A percentile compares a stretch with the other conserved stretches of the same genome.
phyloP scores from a whole-genome alignment of 1,140 invertebrate species.

The Delia radicum region DNA sequence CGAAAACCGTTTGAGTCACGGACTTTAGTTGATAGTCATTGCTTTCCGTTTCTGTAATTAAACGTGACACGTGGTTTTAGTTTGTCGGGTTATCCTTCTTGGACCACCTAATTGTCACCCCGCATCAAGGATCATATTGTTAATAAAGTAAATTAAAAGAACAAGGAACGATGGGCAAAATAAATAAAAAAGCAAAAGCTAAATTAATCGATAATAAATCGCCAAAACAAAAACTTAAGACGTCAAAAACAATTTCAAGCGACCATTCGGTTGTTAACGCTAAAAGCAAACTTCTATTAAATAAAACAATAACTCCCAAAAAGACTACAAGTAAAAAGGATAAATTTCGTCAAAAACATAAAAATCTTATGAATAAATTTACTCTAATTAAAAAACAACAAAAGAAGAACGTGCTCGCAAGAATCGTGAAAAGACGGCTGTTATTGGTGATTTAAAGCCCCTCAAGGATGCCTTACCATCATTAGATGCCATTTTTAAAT shows the following conservation, averaged over 20 bases:
- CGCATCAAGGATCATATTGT: too few relatives aligned
- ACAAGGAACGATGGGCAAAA: neutral
- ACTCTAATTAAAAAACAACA: slow-evolving; percentile 35
- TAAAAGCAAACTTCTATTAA: slow-evolving; percentile 31
- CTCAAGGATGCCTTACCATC: slow-evolving; percentile 51
- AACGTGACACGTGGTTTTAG: too few relatives aligned
- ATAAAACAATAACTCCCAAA: slow-evolving; percentile 42
- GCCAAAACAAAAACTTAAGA: neutral
- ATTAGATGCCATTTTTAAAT: slow-evolving; percentile 43
- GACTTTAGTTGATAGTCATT: too few relatives aligned
- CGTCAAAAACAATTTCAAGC: neutral
- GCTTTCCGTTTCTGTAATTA: too few relatives aligned
- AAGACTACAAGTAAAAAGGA: slow-evolving; percentile 45
- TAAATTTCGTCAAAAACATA: slow-evolving; percentile 42
- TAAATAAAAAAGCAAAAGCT: neutral
- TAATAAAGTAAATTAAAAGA: too few relatives aligned
- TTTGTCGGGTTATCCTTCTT: too few relatives aligned
- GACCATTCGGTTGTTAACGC: neutral
- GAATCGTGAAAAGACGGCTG: slow-evolving; percentile 42
- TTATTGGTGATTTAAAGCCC: slow-evolving; percentile 48
- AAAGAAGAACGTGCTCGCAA: slow-evolving; percentile 44
- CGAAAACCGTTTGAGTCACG: too few relatives aligned
- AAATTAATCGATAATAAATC: neutral
- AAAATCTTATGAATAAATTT: slow-evolving; percentile 45
- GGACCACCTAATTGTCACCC: too few relatives aligned